Conservation (phyloP, 2,797 vertebrate genomes). For the Yasuhikotakia modesta region DNA sequence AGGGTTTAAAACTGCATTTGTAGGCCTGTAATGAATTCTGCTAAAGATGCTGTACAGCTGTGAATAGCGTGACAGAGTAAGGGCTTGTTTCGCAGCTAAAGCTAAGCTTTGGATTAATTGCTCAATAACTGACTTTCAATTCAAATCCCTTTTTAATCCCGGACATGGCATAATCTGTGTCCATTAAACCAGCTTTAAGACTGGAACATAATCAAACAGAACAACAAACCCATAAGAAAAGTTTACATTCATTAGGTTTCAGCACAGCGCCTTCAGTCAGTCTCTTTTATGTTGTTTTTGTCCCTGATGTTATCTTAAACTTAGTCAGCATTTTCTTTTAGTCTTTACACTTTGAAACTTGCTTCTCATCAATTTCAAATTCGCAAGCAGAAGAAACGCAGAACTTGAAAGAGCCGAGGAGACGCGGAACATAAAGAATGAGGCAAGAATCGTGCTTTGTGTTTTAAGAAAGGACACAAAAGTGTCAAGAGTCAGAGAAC, state of each 20-base stretch:
- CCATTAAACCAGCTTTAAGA: conserved; percentile 20
- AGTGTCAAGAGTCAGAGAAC: conserved; percentile 12
- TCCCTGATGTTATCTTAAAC: conserved; percentile 4
- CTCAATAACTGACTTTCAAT: conserved; percentile 25
- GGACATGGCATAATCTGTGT: background rate
- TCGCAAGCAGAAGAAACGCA: conserved; percentile 25
- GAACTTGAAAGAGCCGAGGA: conserved; percentile 28
- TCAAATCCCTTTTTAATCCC: conserved; percentile 27
- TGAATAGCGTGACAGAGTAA: background rate
- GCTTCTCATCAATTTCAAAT: conserved; percentile 29
- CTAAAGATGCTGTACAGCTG: conserved; percentile 5
- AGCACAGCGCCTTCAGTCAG: background rate
- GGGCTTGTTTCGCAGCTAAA: background rate
- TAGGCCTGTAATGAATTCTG: conserved; percentile 5
- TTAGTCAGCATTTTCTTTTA: conserved; percentile 25
- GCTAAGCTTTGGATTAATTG: conserved; percentile 23
- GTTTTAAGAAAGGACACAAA: conserved; percentile 19
- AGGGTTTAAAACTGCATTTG: background rate
- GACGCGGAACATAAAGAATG: background rate
- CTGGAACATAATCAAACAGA: conserved; percentile 5
- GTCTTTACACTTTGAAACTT: conserved; percentile 5
- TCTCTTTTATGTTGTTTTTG: conserved; percentile 14
- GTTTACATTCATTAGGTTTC: conserved; percentile 23
- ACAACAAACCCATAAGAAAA: background rate
- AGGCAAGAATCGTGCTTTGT: conserved; percentile 14